These are phyloP conservation scores for Netelia melanura DNA, from an alignment of 2,888 invertebrate genomes.

Conservation along the genomic window DNA sequence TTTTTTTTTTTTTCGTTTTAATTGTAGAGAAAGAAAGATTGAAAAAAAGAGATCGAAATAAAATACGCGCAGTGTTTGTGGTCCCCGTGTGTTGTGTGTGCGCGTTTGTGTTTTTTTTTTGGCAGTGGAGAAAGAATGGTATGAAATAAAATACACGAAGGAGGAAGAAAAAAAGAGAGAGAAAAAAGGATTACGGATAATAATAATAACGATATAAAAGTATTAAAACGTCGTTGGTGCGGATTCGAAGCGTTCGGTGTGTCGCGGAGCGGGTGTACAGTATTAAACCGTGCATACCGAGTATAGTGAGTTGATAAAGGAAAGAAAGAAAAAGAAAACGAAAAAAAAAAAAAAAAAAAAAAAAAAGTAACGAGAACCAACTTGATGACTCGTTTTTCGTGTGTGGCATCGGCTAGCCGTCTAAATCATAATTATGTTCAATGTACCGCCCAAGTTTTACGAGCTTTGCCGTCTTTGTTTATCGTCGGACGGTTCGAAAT, in stretches of 20 bases:
- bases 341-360: constrained; percentile 6
- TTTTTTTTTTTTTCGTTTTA: constrained; percentile 56
- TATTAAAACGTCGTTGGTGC: constrained; percentile 53
- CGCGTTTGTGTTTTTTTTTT: constrained; percentile 38
- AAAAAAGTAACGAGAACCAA: constrained; percentile 61
- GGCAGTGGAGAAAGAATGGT: constrained; percentile 81
- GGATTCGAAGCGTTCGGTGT: constrained; percentile 44
- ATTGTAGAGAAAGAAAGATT: constrained; percentile 44
- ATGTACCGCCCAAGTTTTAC: constrained; percentile 96
- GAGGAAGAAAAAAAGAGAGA: constrained; percentile 13
- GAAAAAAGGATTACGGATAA: constrained; percentile 55
- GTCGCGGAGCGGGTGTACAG: not conserved
- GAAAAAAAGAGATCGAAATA: constrained; percentile 24
- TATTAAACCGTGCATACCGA: not conserved
- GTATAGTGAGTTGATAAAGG: not conserved
- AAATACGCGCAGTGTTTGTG: constrained; percentile 50
- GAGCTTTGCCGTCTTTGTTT: constrained; percentile 97
- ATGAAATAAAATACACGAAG: constrained; percentile 68
- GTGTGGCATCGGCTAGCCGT: constrained; percentile 77
- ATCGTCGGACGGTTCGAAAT: constrained; percentile 91
- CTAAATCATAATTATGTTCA: constrained; percentile 91
- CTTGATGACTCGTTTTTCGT: constrained; percentile 81
- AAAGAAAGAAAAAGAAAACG: constrained; percentile 18
- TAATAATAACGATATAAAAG: constrained; percentile 52
- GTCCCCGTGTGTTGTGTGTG: constrained; percentile 12